Conservation (phyloP, 2,888 invertebrate genomes). For the Heliconius erato region DNA sequence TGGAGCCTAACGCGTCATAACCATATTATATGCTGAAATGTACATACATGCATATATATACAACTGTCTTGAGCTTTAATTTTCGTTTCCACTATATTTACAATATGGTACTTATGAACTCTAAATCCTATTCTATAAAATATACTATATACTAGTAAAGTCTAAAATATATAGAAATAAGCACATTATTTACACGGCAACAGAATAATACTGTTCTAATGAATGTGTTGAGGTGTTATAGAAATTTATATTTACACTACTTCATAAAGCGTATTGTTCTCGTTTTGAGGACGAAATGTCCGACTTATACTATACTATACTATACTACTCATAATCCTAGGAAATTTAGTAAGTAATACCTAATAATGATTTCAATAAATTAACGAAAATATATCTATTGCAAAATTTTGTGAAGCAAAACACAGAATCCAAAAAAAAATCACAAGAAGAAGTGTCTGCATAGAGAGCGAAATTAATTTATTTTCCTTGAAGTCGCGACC, state of each 20-base stretch:
- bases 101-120: not conserved
- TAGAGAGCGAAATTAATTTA: not conserved
- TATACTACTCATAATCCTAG: not conserved
- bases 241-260: not conserved
- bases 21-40: not conserved
- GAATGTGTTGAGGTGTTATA: not conserved
- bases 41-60: not conserved
- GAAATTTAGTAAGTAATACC: not conserved
- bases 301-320: not conserved
- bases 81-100: conserved; percentile 4
- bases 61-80: not conserved
- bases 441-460: not conserved
- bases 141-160: too few species aligned
- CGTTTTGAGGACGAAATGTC: not conserved
- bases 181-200: not conserved
- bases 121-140: not conserved
- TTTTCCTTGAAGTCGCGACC: not conserved
- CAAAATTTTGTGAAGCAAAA: not conserved
- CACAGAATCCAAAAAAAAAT: not conserved
- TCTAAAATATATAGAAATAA: not conserved
- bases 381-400: not conserved
- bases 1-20: not conserved
- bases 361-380: not conserved
- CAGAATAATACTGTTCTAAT: not conserved
- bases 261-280: conserved; percentile 14